Base-by-base conservation (phyloP, 2,113 vertebrate species). In the Salvelinus alpinus region DNA sequence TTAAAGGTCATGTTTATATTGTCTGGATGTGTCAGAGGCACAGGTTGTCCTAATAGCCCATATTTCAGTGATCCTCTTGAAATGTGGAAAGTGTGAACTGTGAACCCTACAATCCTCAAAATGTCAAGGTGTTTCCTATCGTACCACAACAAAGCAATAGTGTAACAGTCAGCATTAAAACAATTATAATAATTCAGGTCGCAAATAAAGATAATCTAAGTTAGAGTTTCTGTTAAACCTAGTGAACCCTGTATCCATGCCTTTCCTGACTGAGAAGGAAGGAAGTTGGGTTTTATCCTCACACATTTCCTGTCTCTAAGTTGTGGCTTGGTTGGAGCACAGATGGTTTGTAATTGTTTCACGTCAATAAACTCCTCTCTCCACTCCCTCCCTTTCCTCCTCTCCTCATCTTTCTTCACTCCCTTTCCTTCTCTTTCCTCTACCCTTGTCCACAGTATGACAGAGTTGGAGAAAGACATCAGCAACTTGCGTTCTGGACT, bases 391-490 rank as follows among this genome's bases (percentile, higher is more conserved):
- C 9, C 8, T 11, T 11, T 11, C 38, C 38, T 8, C 3, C 8
- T 31, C 31, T 38, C 38, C 38, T 38, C 38, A 2, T 38, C 38
- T 38, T 38, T 38, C 38, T 38, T 11, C 29, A 31, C 11, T 66
- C 65, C 14, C 65, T 38, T 7, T 67, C 8, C 44, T 12, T 59
- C 3, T 5, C 59, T 27, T 1, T 31, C 69, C 54, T 38, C 14
- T 72, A 7, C 57, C 22, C 74, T 78, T 65, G n/a, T 4, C 16
- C 76, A 85, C 92, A 99, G 98, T 90, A 98, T 99, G 97, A 98
- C 95, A 0, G 98, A 99, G 89, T 88, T 99, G 92, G 97, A 99
- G 86, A 99, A 99, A 88, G 98, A 99, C 90, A 96, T 99, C 73
- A 92, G 91, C 78, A 97, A 94, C 79, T 84, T 99, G 90, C 95